A percentile compares a stretch with the other conserved stretches of the same genome.
Evolutionary conservation across 2,797 vertebrate genomes (phyloP).

Genomic region (Pogoniulus pusillus): DNA sequence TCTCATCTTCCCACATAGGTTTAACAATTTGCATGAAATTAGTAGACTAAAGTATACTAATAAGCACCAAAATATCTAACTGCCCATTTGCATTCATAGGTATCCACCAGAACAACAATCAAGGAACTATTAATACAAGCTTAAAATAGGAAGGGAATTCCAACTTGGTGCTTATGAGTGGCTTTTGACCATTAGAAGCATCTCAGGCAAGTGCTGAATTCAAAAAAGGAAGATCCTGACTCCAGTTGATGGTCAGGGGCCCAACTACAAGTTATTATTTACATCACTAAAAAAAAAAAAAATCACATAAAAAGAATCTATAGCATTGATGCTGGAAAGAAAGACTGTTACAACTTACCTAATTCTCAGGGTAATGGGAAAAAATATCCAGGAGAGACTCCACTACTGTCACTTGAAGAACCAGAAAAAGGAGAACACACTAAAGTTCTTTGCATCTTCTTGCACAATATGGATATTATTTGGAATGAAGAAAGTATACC

Average conservation of each 20-base stretch:
- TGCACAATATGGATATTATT: accelerated
- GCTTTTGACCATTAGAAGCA: neutral
- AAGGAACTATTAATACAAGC: neutral
- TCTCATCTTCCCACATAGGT: neutral
- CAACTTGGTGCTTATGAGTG: neutral
- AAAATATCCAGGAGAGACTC: conserved; percentile 12
- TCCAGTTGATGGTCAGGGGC: neutral
- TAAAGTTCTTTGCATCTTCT: neutral
- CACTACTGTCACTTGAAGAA: neutral
- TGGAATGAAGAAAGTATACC: neutral
- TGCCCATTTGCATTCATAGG: conserved; percentile 1
- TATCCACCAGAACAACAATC: neutral
- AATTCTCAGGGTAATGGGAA: neutral
- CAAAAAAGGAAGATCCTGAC: neutral
- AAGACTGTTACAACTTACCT: neutral
- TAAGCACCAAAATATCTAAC: neutral
- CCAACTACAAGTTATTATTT: neutral
- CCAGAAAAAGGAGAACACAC: neutral
- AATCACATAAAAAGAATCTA: neutral
- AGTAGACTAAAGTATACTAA: neutral
- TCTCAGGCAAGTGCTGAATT: neutral
- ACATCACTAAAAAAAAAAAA: neutral
- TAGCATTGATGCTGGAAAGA: neutral
- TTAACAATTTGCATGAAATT: conserved; percentile 27
- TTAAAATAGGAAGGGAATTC: conserved; percentile 14